A percentile compares a stretch with the other conserved stretches of the same genome.
Evolutionary conservation across 2,888 invertebrate genomes (phyloP).

Genomic region (Caenorhabditis japonica): DNA sequence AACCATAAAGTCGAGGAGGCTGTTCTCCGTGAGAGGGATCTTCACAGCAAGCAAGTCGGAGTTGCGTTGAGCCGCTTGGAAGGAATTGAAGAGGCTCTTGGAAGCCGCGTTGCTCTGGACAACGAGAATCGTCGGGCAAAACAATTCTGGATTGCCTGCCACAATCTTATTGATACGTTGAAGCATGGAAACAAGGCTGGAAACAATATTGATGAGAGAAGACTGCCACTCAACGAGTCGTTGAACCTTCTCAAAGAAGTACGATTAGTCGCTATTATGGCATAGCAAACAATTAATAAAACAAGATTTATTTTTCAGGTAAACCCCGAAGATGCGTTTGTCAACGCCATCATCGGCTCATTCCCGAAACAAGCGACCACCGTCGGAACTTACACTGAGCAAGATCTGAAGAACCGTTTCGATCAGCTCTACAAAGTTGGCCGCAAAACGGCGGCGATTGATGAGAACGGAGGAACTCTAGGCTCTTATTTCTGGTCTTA

Average conservation of each 20-base stretch:
- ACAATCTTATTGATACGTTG: conserved; percentile 87
- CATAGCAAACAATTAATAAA: background rate
- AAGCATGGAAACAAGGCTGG: conserved; percentile 79
- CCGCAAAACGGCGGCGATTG: conserved; percentile 87
- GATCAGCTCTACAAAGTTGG: conserved; percentile 81
- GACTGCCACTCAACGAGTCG: conserved; percentile 71
- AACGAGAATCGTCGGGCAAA: conserved; percentile 82
- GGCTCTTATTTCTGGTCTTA: conserved; percentile 80
- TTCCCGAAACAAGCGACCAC: conserved; percentile 86
- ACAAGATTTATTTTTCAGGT: conserved; percentile 49
- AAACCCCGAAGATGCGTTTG: conserved; percentile 85
- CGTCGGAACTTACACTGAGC: conserved; percentile 90
- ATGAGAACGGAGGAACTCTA: conserved; percentile 85
- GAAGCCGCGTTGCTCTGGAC: conserved; percentile 78
- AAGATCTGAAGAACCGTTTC: conserved; percentile 88
- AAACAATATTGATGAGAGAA: conserved; percentile 67
- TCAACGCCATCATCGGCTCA: conserved; percentile 83
- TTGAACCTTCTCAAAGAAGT: conserved; percentile 70
- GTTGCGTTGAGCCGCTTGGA: conserved; percentile 84
- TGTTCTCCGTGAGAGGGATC: conserved; percentile 82
- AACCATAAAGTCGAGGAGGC: conserved; percentile 81
- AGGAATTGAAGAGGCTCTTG: conserved; percentile 86
- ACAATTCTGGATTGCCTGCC: conserved; percentile 93
- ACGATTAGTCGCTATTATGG: background rate
- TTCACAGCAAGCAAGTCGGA: conserved; percentile 84